A percentile compares a stretch with the other conserved stretches of the same genome.
phyloP scores from a whole-genome alignment of 1,140 invertebrate species.

The Helicoverpa armigera region DNA sequence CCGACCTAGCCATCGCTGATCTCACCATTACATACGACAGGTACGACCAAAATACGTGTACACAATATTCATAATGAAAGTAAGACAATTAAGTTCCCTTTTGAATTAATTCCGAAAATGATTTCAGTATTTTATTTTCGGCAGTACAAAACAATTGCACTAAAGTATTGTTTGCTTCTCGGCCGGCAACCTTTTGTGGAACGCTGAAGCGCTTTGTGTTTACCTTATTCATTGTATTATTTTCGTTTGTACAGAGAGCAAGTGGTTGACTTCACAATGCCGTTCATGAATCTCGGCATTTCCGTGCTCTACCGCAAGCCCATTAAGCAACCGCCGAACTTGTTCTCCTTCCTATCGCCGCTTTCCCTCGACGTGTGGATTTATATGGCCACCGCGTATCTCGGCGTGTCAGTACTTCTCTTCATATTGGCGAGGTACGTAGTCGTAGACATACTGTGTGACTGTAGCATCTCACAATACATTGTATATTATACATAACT shows the following conservation, averaged over 20 bases:
- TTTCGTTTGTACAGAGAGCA: slow-evolving; percentile 84
- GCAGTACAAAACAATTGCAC: slow-evolving; percentile 10
- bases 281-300: slow-evolving; percentile 98
- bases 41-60: slow-evolving; percentile 57
- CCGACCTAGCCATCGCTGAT: slow-evolving; percentile 97
- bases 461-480: slow-evolving; percentile 28
- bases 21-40: slow-evolving; percentile 97
- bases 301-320: slow-evolving; percentile 97
- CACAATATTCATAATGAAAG: neutral
- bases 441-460: slow-evolving; percentile 20
- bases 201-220: slow-evolving; percentile 29
- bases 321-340: slow-evolving; percentile 95
- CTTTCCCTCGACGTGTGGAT: slow-evolving; percentile 98
- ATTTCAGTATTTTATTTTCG: slow-evolving; percentile 2
- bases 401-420: slow-evolving; percentile 96
- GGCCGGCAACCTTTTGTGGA: slow-evolving; percentile 37
- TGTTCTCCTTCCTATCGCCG: slow-evolving; percentile 98
- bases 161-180: slow-evolving; percentile 34
- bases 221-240: slow-evolving; percentile 39
- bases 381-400: slow-evolving; percentile 97
- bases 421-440: slow-evolving; percentile 96
- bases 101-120: neutral
- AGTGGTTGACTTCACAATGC: slow-evolving; percentile 98
- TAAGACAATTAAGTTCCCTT: neutral
- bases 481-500: neutral